phyloP scores from a whole-genome alignment of 2,797 vertebrate species.

The Rallus crepitans region DNA sequence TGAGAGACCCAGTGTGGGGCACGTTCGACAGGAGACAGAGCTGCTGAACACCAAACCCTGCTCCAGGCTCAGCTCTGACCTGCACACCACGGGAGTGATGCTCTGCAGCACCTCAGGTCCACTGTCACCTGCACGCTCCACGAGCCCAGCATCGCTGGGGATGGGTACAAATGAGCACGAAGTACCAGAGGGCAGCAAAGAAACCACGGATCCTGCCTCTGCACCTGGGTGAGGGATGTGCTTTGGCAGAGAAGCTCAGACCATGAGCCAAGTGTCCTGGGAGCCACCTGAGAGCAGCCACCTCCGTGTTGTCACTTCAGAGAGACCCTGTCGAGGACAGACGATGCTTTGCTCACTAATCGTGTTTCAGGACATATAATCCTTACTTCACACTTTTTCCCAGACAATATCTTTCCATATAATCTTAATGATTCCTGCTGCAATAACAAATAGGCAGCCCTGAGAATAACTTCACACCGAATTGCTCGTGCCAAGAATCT shows the following conservation, averaged over 20 bases:
- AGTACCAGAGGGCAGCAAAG: neutral
- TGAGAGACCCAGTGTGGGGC: rapidly evolving
- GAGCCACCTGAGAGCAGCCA: neutral
- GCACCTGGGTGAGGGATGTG: rapidly evolving
- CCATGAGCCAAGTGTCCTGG: neutral
- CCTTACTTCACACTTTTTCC: slow-evolving; percentile 42
- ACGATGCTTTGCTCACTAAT: neutral
- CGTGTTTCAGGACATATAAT: slow-evolving; percentile 12
- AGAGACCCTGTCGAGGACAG: neutral
- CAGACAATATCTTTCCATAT: slow-evolving; percentile 50
- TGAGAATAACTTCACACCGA: slow-evolving; percentile 65
- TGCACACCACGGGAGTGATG: rapidly evolving
- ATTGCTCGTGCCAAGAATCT: slow-evolving; percentile 72
- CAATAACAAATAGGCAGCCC: slow-evolving; percentile 69
- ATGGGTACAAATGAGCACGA: rapidly evolving
- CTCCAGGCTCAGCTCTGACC: neutral
- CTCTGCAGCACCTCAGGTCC: neutral
- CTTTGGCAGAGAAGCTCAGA: neutral
- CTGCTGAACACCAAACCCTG: neutral
- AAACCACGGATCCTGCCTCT: neutral
- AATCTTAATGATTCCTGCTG: slow-evolving; percentile 63
- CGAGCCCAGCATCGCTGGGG: rapidly evolving
- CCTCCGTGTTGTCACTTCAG: rapidly evolving
- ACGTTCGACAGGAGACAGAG: neutral
- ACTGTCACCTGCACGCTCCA: rapidly evolving